Conservation (phyloP, 2,888 invertebrate genomes). For the Cyaniris semiargus region DNA sequence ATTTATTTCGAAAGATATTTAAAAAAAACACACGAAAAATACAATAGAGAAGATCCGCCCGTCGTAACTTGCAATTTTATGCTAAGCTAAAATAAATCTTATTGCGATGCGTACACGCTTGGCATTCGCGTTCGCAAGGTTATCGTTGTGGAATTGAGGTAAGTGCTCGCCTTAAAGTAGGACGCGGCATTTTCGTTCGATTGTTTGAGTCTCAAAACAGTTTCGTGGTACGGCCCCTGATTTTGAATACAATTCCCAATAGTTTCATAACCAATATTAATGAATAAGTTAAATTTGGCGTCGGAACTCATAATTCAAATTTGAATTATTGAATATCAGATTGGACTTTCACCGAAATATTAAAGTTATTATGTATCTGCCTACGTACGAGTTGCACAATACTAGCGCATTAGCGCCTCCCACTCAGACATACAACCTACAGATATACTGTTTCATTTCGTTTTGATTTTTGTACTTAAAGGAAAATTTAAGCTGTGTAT, state of each 20-base stretch:
- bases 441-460: neutral
- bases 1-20: too few species aligned
- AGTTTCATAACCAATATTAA: neutral
- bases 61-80: too few species aligned
- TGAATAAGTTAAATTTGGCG: neutral
- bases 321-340: constrained; percentile 2
- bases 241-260: neutral
- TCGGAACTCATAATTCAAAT: constrained; percentile 1
- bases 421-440: constrained; percentile 1
- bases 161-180: too few species aligned
- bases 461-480: neutral
- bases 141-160: too few species aligned
- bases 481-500: neutral
- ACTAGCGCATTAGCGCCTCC: constrained; percentile 14
- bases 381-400: neutral
- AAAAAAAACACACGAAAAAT: too few species aligned
- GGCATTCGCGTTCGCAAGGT: too few species aligned
- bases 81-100: too few species aligned
- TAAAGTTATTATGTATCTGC: constrained; percentile 18
- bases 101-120: too few species aligned
- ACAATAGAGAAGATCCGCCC: too few species aligned
- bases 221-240: too few species aligned
- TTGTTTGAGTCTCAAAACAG: too few species aligned
- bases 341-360: constrained; percentile 18
- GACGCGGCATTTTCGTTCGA: too few species aligned